Evolutionary conservation across 2,888 invertebrate species (phyloP).

Genomic region (Leptinotarsa rubiginosa): DNA sequence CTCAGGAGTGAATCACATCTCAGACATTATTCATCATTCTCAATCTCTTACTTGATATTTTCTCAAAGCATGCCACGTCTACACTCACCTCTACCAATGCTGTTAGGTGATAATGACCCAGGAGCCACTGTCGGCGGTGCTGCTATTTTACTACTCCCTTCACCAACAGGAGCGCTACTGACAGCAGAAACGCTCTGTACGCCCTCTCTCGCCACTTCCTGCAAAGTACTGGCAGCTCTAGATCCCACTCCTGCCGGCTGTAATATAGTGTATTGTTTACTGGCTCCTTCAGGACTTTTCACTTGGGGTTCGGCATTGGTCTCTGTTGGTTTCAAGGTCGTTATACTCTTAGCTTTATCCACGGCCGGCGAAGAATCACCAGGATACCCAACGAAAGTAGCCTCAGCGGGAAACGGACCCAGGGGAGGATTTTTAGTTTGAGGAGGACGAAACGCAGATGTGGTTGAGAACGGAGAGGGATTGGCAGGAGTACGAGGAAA

Average conservation of each 20-base stretch:
- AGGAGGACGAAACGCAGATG: conserved; percentile 84
- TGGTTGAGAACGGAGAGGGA: conserved; percentile 72
- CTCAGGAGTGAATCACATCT: too few relatives aligned
- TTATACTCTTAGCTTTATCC: conserved; percentile 66
- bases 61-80: not conserved
- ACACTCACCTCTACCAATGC: conserved; percentile 80
- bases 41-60: too few relatives aligned
- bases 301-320: conserved; percentile 55
- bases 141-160: conserved; percentile 59
- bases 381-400: conserved; percentile 80
- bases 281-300: conserved; percentile 67
- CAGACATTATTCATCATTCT: too few relatives aligned
- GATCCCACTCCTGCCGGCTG: conserved; percentile 87
- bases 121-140: conserved; percentile 50
- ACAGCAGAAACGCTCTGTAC: conserved; percentile 70
- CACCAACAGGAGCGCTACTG: conserved; percentile 53
- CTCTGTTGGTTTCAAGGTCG: conserved; percentile 65
- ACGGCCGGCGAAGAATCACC: conserved; percentile 60
- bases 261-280: conserved; percentile 88
- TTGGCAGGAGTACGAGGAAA: conserved; percentile 48
- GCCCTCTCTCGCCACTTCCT: conserved; percentile 77
- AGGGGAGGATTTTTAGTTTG: conserved; percentile 63
- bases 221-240: conserved; percentile 83
- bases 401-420: conserved; percentile 77
- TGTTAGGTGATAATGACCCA: conserved; percentile 80